phyloP scores from a whole-genome alignment of 2,888 invertebrate species.

The Dichetophora obliterata region DNA sequence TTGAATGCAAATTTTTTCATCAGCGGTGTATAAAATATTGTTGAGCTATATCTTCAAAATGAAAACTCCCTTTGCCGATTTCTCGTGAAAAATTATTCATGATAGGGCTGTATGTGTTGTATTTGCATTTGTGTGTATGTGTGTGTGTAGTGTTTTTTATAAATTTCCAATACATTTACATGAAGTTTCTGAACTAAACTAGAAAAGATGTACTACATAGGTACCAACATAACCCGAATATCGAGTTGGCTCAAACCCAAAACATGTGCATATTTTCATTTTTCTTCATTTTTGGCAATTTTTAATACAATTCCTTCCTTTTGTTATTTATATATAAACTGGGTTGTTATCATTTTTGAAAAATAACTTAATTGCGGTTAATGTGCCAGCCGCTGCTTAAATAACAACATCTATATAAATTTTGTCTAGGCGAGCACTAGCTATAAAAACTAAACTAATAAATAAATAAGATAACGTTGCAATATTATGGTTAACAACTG shows the following conservation, averaged over 20 bases:
- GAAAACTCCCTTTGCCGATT: no score
- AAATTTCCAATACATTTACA: conserved; percentile 12
- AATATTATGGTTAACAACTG: conserved; percentile 9
- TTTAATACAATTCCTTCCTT: neutral
- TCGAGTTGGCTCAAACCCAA: no score
- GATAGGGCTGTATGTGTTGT: no score
- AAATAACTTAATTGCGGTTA: neutral
- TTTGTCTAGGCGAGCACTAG: no score
- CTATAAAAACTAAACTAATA: neutral
- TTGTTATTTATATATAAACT: neutral
- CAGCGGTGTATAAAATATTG: no score
- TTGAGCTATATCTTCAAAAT: no score
- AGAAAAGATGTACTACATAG: neutral
- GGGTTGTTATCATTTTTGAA: neutral
- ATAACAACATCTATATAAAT: neutral
- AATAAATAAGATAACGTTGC: neutral
- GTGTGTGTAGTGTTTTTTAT: neutral
- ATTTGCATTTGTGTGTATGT: neutral
- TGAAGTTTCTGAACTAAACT: neutral
- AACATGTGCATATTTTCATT: neutral
- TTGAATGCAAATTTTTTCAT: no score
- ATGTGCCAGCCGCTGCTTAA: conserved; percentile 10
- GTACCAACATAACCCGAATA: no score
- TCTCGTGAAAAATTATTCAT: no score
- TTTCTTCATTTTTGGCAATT: conserved; percentile 3